Base-by-base conservation (phyloP, 2,113 vertebrate genomes). In the Eleginops maclovinus region DNA sequence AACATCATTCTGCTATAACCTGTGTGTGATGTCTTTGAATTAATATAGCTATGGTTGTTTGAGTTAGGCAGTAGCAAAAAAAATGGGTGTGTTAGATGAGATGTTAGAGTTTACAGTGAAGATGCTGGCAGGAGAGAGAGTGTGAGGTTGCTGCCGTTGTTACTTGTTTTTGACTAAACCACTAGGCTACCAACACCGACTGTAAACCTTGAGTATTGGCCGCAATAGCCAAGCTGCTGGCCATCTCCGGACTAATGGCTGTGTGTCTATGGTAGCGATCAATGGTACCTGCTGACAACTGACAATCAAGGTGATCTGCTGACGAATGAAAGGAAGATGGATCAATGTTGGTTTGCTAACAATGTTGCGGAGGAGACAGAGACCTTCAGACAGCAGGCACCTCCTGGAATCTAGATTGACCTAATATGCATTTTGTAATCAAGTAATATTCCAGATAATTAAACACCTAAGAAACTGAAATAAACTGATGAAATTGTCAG, bases 181-280 rank as follows among this genome's bases (percentile, higher is more conserved):
- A 24, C 19, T 1, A 55, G 13, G 69, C 36, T 36, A 65, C 58
- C 21, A 1, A 15, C 13, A 28, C 51, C 21, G 41, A 46, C 50
- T 75, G 49, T 51, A 62, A 62, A 40, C 36, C 15, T 58, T 8
- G 28, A 54, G 16, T 19, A 58, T 67, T 44, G 60, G 40, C 21
- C 2, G 3, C 24, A 50, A 4, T 8, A 46, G 26, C 28, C 6
- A 43, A 22, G 19, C 67, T 82, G 67, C 40, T 19, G 46, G 58
- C 41, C 47, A 50, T 51, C 16, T 68, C 41, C 51, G 12, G 61
- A 46, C 10, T 62, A n/a, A 72, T 58, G 65, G 60, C 64, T 40
- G 16, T 41, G 56, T 75, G 71, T 74, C 72, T 82, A 44, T 75
- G 43, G 28, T n/a, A 62, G 61, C 43, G 69, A 72, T 85, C 69